Conservation (phyloP, 2,888 invertebrate genomes). For the Oscheius myriophilus region DNA sequence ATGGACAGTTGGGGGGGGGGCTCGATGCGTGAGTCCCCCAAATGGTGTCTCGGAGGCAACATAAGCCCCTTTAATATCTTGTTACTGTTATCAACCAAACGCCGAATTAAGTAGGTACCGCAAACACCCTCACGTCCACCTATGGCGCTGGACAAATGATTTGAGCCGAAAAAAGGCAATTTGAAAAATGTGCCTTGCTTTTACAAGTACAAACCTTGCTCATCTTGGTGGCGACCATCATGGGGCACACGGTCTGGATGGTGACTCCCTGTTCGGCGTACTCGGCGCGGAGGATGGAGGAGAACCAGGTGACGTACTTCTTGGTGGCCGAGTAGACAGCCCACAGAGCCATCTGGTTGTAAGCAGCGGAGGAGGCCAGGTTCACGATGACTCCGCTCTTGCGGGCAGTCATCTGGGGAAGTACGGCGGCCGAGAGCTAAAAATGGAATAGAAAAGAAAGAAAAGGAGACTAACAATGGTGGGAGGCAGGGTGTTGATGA, state of each 20-base stretch:
- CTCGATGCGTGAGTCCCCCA: too few relatives aligned
- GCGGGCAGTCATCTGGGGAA: conserved; percentile 86
- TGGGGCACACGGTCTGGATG: conserved; percentile 68
- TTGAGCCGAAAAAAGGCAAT: too few relatives aligned
- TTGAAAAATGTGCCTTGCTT: too few relatives aligned
- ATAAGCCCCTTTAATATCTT: too few relatives aligned
- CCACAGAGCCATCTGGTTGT: conserved; percentile 78
- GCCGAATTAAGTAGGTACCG: too few relatives aligned
- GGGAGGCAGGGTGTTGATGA: conserved; percentile 83
- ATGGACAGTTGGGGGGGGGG: too few relatives aligned
- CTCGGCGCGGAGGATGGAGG: conserved; percentile 71
- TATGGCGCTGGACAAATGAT: too few relatives aligned
- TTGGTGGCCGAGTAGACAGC: conserved; percentile 88
- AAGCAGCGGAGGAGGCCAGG: conserved; percentile 84
- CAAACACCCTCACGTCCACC: too few relatives aligned
- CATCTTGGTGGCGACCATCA: conserved; percentile 69
- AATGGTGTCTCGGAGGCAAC: too few relatives aligned
- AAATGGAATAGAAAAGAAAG: background rate
- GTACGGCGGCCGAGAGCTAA: conserved; percentile 83
- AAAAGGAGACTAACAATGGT: conserved; percentile 74
- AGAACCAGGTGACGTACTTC: conserved; percentile 65
- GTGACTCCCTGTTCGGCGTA: conserved; percentile 71
- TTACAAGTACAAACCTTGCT: too few relatives aligned
- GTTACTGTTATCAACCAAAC: too few relatives aligned
- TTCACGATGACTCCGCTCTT: conserved; percentile 88